phyloP scores from a whole-genome alignment of 2,113 vertebrate genomes.

The Nannospalax galili region DNA sequence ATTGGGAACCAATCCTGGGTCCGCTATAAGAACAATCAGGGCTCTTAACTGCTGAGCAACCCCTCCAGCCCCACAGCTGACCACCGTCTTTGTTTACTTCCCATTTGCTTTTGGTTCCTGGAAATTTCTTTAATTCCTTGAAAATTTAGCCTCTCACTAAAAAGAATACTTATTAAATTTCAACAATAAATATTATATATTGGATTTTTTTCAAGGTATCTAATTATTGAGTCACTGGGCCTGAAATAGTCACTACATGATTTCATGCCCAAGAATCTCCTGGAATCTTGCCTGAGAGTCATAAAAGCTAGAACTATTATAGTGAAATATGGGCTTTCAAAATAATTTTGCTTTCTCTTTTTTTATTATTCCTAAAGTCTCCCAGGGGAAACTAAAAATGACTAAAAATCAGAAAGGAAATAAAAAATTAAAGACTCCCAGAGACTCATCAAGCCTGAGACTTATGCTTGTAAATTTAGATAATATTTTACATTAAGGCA shows the following conservation, averaged over 20 bases:
- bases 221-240: not conserved
- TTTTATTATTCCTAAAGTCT: not conserved
- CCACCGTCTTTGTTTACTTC: not conserved
- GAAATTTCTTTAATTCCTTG: not conserved
- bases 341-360: not conserved
- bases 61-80: not conserved
- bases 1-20: too few species aligned
- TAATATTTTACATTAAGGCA: constrained; percentile 4
- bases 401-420: not conserved
- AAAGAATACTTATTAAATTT: constrained; percentile 33
- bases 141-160: not conserved
- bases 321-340: not conserved
- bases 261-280: not conserved
- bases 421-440: not conserved
- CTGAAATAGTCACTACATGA: not conserved
- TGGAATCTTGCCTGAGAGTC: not conserved
- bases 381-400: not conserved
- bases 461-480: constrained; percentile 13
- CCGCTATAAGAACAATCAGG: too few species aligned
- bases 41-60: too few species aligned
- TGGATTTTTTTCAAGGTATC: not conserved
- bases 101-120: not conserved
- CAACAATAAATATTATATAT: not conserved
- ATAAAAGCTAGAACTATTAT: not conserved
- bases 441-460: not conserved